Base-by-base conservation (phyloP, 1,140 invertebrate species). In the Pectinophora gossypiella region DNA sequence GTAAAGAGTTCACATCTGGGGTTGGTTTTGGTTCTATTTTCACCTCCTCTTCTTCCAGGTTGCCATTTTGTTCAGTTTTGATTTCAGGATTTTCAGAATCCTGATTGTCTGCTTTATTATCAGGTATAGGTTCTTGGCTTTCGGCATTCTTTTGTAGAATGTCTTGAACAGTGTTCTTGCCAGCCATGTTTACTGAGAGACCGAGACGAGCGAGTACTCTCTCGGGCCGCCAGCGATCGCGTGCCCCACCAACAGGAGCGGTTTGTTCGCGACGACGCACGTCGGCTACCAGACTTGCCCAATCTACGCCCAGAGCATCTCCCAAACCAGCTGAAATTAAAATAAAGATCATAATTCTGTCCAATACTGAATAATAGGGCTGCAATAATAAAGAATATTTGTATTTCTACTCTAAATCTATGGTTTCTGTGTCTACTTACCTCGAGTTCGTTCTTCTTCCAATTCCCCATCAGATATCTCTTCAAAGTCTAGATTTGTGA, bases 251-350 rank as follows among this genome's bases (percentile, higher is more conserved):
- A 13, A 87, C 87, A 0, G 90, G 90, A 13, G 88, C 63, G 1
- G 76, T 64, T 54, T 89, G 82, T 49, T 89, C 88, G 5, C 90
- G 89, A 3, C 91, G 89, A 21, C 91, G 91, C 9, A 93, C 93
- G 80, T 95, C 94, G 0, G 93, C 93, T 0, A 96, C 93, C 9
- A 97, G 85, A 79, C 95, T 95, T 20, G 95, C 94, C 96, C 96
- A 97, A 80, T 97, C 96, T 0, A 97, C 95, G n/a, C 95, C 95
- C 9, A 97, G 76, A 13, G 95, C 95, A 85, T 97, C 95, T 12
- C 95, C 94, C 51, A 96, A 90, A 51, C 94, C 95, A 84, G 91
- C 81, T 85, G 22, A 52, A 76, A 71, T 15, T 13, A 35, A 22
- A 38, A n/a, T 87, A 61, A n/a, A n/a, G n/a, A n/a, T n/a, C n/a